Evolutionary conservation across 2,797 vertebrate species (phyloP).

Genomic region (Anableps anableps): DNA sequence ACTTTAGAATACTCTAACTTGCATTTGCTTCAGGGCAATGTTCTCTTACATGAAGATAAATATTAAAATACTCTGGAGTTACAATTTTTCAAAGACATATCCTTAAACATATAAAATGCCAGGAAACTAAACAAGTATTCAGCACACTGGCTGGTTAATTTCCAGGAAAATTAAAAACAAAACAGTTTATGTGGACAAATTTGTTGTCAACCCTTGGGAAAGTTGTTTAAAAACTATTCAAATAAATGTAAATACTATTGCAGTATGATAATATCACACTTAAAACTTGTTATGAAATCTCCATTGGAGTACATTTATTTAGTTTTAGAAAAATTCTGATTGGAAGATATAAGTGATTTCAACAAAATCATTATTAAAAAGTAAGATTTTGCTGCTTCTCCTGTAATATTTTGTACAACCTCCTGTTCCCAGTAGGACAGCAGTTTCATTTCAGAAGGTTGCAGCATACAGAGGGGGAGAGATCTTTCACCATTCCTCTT

Average conservation of each 20-base stretch:
- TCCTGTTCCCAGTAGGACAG: not conserved
- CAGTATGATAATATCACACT: not conserved
- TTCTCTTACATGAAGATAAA: constrained; percentile 11
- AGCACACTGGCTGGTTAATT: not conserved
- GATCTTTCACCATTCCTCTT: not conserved
- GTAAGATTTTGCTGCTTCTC: not conserved
- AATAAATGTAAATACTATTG: not conserved
- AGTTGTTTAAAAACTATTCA: not conserved
- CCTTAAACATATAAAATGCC: not conserved
- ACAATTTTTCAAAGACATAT: constrained; percentile 3
- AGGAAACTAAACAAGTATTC: not conserved
- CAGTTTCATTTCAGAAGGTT: not conserved
- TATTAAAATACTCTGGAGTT: constrained; percentile 5
- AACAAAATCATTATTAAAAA: not conserved
- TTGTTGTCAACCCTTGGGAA: not conserved
- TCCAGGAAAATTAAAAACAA: not conserved
- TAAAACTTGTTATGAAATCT: not conserved
- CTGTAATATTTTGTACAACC: not conserved
- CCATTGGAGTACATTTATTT: not conserved
- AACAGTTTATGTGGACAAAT: not conserved
- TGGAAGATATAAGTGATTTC: not conserved
- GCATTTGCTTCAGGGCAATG: constrained; percentile 3
- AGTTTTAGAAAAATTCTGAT: too few relatives aligned
- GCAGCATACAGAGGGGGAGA: not conserved
- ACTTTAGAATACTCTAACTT: constrained; percentile 32